Base-by-base conservation (phyloP, 2,113 vertebrate species). In the Lasiurus cinereus region DNA sequence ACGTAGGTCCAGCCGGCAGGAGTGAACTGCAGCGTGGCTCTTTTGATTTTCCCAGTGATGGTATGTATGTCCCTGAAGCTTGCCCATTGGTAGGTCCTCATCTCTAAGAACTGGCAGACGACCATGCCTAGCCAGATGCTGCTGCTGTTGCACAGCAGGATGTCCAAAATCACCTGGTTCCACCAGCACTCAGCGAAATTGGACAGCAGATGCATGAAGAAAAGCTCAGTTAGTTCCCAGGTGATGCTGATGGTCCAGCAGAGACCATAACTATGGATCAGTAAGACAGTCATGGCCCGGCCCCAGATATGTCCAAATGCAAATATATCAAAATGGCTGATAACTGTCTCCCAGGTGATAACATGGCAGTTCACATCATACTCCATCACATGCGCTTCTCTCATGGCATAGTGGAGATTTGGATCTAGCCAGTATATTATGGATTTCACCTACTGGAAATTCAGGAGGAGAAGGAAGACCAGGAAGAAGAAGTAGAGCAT, bases 121-220 rank as follows among this genome's bases (percentile, higher is more conserved):
- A 99, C 99, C 99, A 99, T 99, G 95, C 99, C 99, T 92, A 99
- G 98, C 99, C 99, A 99, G 98, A 99, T 99, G 96, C 99, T 99
- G 18, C 99, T 99, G 19, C 99, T 99, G 7, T 99, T 99, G 98
- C 99, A 99, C 80, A 99, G 97, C 91, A 99, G 98, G 97, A 99
- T 99, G 98, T 99, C 99, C 97, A 99, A 98, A 97, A 99, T 99
- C 19, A 99, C 98, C 98, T 99, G 99, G 98, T 99, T 99, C 99
- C 99, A 99, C 99, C 99, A 99, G 98, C 99, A 99, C 97, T 99
- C 99, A 0, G 99, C 99, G 97, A 99, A 99, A 96, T 99, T 99
- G 94, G 99, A 99, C 97, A 99, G 98, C 73, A 99, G 98, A 88
- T 39, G 39, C 39, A 39, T 39, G 39, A 99, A 99, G 97, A 99